A percentile compares a stretch with the other conserved stretches of the same genome.
phyloP scores from a whole-genome alignment of 1,140 invertebrate species.

The Rhagoletis zephyria region DNA sequence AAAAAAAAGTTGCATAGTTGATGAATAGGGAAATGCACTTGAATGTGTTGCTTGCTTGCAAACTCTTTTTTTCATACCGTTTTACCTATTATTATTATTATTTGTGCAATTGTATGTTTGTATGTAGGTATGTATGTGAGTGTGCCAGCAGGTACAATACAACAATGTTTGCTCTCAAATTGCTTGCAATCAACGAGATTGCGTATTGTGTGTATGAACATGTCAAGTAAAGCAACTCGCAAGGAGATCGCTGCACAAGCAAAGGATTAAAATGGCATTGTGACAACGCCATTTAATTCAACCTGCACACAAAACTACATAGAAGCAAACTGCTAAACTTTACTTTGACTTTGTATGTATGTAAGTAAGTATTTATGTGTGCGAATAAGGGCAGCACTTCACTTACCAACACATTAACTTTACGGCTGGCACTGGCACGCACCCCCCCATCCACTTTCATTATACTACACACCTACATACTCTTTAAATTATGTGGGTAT shows the following conservation, averaged over 20 bases:
- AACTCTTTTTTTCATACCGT: background rate
- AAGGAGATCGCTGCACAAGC: background rate
- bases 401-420: background rate
- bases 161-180: conserved; percentile 33
- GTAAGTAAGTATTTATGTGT: background rate
- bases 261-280: conserved; percentile 7
- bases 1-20: background rate
- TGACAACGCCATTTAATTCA: background rate
- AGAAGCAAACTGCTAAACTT: background rate
- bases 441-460: background rate
- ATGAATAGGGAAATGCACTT: conserved; percentile 2
- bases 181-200: conserved; percentile 37
- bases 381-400: no score
- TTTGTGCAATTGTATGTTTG: background rate
- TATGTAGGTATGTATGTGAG: background rate
- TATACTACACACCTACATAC: background rate
- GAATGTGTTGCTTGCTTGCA: background rate
- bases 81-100: background rate
- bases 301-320: background rate
- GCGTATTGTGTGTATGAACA: background rate
- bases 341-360: no score
- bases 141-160: background rate
- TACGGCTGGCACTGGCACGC: background rate
- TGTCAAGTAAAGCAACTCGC: background rate
- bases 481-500: background rate